Evolutionary conservation across 2,888 invertebrate species (phyloP).

Genomic region (Atethmia centrago): DNA sequence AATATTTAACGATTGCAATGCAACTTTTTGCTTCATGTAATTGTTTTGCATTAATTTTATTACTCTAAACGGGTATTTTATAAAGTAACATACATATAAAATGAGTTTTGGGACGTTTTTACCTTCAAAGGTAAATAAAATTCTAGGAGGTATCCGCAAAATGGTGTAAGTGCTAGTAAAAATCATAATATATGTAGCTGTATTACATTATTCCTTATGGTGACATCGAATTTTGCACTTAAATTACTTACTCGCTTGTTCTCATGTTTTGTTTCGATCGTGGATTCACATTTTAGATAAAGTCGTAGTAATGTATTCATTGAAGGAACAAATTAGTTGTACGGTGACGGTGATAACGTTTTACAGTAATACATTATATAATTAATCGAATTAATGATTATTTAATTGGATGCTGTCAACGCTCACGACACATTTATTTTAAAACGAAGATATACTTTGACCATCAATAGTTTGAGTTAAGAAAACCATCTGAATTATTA

Average conservation of each 20-base stretch:
- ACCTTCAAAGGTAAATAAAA: constrained; percentile 7
- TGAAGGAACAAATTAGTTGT: constrained; percentile 19
- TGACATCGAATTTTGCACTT: constrained; percentile 15
- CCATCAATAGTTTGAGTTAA: not conserved
- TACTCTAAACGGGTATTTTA: constrained; percentile 41
- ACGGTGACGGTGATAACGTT: not conserved
- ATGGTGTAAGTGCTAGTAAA: constrained; percentile 17
- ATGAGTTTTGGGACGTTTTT: constrained; percentile 31
- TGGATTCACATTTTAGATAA: constrained; percentile 36
- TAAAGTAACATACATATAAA: constrained; percentile 14
- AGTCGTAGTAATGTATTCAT: constrained; percentile 23
- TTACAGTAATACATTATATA: not conserved
- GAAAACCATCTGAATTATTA: not conserved
- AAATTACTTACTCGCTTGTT: constrained; percentile 23
- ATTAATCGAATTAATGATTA: not conserved
- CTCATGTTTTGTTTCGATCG: constrained; percentile 7
- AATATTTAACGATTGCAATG: constrained; percentile 47
- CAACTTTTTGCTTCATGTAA: constrained; percentile 39
- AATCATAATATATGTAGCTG: constrained; percentile 28
- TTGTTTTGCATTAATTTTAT: constrained; percentile 59
- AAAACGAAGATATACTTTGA: not conserved
- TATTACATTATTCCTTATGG: constrained; percentile 20
- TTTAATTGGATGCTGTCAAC: constrained; percentile 2
- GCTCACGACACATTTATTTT: not conserved
- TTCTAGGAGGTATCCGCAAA: constrained; percentile 6